Evolutionary conservation across 2,113 vertebrate species (phyloP).

Genomic region (Centropus bengalensis): DNA sequence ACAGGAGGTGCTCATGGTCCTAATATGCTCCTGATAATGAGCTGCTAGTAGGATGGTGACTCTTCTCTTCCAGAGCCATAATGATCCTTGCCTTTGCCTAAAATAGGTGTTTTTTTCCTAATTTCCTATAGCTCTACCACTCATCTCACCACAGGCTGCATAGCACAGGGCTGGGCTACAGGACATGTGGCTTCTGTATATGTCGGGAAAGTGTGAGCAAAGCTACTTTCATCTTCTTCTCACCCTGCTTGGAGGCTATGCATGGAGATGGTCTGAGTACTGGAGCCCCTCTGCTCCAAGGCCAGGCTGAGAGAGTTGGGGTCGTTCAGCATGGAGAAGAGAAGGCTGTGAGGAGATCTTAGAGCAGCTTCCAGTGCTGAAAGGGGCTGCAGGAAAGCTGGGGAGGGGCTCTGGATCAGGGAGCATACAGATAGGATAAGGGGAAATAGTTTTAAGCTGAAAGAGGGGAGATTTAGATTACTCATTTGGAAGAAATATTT

Average conservation of each 20-base stretch:
- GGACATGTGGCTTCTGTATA: fast-evolving
- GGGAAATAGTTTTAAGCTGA: too few relatives aligned
- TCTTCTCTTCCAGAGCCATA: background rate
- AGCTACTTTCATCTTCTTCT: background rate
- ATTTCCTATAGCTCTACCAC: background rate
- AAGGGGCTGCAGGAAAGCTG: too few relatives aligned
- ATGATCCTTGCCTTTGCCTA: background rate
- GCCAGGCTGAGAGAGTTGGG: too few relatives aligned
- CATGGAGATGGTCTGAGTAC: background rate
- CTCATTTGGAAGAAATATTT: too few relatives aligned
- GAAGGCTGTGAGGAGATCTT: too few relatives aligned
- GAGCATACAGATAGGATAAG: too few relatives aligned
- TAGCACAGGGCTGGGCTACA: background rate
- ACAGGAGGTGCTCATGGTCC: background rate
- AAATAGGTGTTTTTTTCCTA: background rate
- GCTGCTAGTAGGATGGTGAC: fast-evolving
- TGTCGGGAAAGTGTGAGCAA: background rate
- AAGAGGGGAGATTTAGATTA: too few relatives aligned
- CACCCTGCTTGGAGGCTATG: background rate
- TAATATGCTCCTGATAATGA: background rate
- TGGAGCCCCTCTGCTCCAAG: too few relatives aligned
- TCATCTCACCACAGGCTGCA: background rate
- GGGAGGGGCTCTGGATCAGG: too few relatives aligned
- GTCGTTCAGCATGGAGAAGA: too few relatives aligned
- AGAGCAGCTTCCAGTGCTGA: too few relatives aligned